phyloP scores from a whole-genome alignment of 1,140 invertebrate genomes.

The Aphis gossypii region DNA sequence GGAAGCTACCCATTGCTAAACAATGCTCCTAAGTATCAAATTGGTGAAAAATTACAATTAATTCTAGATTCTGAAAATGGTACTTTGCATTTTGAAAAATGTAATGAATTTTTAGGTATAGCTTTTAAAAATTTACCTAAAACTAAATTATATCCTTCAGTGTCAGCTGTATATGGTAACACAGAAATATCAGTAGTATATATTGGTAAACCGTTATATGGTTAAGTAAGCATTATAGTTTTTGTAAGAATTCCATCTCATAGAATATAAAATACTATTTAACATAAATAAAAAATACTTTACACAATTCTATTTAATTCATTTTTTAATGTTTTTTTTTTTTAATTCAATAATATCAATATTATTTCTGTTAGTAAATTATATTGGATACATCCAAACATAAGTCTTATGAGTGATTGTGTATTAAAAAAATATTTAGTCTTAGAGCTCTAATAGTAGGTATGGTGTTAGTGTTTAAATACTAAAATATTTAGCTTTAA shows the following conservation, averaged over 20 bases:
- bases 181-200: slow-evolving; percentile 99
- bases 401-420: neutral
- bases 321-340: neutral
- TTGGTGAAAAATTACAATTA: slow-evolving; percentile 94
- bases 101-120: slow-evolving; percentile 97
- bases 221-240: slow-evolving; percentile 68
- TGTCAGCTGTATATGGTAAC: slow-evolving; percentile 98
- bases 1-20: slow-evolving; percentile 95
- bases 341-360: neutral
- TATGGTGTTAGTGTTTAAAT: neutral
- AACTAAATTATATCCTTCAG: slow-evolving; percentile 88
- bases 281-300: neutral
- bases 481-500: neutral
- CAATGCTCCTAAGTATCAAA: slow-evolving; percentile 97
- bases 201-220: slow-evolving; percentile 91
- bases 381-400: neutral
- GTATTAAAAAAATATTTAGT: neutral
- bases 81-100: slow-evolving; percentile 97
- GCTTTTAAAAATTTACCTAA: slow-evolving; percentile 94
- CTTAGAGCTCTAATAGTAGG: neutral
- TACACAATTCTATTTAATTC: neutral
- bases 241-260: neutral
- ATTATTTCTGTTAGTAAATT: neutral
- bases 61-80: slow-evolving; percentile 98
- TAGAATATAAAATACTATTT: neutral